Conservation (phyloP, 1,140 invertebrate genomes). For the Drosophila miranda region DNA sequence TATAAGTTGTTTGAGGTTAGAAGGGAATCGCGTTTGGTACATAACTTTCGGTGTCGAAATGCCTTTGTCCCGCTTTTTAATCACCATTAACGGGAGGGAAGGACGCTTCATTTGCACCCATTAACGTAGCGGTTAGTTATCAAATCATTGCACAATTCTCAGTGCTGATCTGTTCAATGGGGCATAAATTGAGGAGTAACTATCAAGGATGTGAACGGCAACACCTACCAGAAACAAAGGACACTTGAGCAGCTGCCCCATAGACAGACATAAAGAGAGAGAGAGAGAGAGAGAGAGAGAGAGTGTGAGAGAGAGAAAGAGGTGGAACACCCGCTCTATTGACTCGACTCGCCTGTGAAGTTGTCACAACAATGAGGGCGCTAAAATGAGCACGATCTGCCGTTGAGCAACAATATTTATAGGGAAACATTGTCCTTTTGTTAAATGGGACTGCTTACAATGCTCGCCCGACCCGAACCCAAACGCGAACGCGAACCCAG, state of each 20-base stretch:
- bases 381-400: constrained; percentile 54
- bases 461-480: constrained; percentile 33
- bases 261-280: not conserved
- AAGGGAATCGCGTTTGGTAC: too few relatives aligned
- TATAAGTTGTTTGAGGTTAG: too few relatives aligned
- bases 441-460: constrained; percentile 43
- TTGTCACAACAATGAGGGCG: constrained; percentile 58
- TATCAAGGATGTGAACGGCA: constrained; percentile 15
- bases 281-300: not conserved
- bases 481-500: not conserved
- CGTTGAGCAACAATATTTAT: constrained; percentile 50
- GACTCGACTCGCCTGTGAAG: constrained; percentile 22
- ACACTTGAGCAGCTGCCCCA: constrained; percentile 44
- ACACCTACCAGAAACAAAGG: constrained; percentile 40
- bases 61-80: constrained; percentile 13
- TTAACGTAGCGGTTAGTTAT: constrained; percentile 56
- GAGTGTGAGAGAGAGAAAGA: not conserved
- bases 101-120: constrained; percentile 32
- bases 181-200: constrained; percentile 60
- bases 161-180: constrained; percentile 62
- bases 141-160: constrained; percentile 30
- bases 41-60: not conserved
- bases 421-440: constrained; percentile 53
- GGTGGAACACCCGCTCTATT: constrained; percentile 38
- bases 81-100: constrained; percentile 21